These are phyloP conservation scores for Pristiophorus japonicus DNA, from an alignment of 2,113 vertebrate genomes.

Conservation along the genomic window DNA sequence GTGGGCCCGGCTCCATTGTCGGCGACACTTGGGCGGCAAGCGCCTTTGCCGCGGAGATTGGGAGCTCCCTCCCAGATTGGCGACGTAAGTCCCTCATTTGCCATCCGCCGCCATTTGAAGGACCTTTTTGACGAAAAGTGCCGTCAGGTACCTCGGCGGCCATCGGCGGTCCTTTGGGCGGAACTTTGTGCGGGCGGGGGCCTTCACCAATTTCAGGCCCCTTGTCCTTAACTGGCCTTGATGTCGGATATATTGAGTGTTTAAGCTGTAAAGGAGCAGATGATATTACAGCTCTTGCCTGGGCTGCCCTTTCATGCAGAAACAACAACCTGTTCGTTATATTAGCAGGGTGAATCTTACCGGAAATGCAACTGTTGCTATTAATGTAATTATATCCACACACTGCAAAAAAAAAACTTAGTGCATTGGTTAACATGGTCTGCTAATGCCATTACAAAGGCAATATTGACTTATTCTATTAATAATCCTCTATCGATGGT, in stretches of 20 bases:
- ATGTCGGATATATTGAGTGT: not conserved
- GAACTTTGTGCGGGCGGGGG: too few species aligned
- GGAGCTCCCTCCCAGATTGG: too few species aligned
- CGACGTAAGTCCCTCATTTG: too few species aligned
- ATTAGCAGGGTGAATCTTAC: not conserved
- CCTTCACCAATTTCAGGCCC: too few species aligned
- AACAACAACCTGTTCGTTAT: not conserved
- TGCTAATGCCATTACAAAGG: not conserved
- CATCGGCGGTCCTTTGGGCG: too few species aligned
- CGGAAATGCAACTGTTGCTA: not conserved
- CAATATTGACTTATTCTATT: conserved; percentile 23
- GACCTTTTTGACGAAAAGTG: too few species aligned
- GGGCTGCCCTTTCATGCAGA: not conserved
- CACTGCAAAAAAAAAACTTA: not conserved
- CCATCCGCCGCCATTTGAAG: too few species aligned
- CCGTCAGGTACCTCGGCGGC: too few species aligned
- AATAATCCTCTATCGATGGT: not conserved
- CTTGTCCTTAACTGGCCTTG: not conserved
- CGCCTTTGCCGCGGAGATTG: too few species aligned
- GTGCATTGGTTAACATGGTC: not conserved
- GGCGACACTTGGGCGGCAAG: too few species aligned
- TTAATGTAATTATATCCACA: conserved; percentile 29
- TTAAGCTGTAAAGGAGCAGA: not conserved
- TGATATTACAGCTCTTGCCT: conserved; percentile 5
- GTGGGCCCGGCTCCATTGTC: too few species aligned